These are phyloP conservation scores for Alethe diademata DNA, from an alignment of 2,113 vertebrate species.

Conservation along the genomic window DNA sequence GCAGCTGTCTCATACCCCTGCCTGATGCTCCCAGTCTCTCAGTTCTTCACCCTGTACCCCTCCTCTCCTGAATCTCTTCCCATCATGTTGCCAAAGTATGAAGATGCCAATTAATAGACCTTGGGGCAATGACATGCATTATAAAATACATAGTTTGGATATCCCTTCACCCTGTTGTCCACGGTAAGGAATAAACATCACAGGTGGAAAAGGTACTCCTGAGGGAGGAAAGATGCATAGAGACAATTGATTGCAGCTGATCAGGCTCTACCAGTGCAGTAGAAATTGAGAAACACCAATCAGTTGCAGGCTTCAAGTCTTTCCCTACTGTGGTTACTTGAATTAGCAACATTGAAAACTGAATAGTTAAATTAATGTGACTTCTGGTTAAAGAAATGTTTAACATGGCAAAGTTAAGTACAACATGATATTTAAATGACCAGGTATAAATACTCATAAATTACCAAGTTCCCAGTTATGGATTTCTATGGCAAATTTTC, in stretches of 20 bases:
- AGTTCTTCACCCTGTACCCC: not conserved
- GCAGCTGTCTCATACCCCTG: not conserved
- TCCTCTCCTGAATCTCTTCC: not conserved
- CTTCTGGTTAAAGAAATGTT: not conserved
- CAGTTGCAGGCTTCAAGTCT: not conserved
- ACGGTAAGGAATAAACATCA: not conserved
- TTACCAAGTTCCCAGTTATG: not conserved
- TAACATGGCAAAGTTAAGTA: not conserved
- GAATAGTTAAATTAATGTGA: not conserved
- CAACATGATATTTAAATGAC: not conserved
- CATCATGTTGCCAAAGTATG: not conserved
- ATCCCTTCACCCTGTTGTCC: not conserved
- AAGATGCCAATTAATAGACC: not conserved
- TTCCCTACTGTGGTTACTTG: rapidly evolving
- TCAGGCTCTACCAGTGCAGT: not conserved
- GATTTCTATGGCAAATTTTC: not conserved
- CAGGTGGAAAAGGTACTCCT: not conserved
- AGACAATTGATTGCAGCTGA: not conserved
- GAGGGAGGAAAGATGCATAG: not conserved
- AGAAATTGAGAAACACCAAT: not conserved
- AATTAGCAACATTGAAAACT: not conserved
- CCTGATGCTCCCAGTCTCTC: not conserved
- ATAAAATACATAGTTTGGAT: not conserved
- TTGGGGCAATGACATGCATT: not conserved
- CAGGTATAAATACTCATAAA: not conserved